Conservation (phyloP, 1,140 invertebrate genomes). For the Rhagoletis pomonella region DNA sequence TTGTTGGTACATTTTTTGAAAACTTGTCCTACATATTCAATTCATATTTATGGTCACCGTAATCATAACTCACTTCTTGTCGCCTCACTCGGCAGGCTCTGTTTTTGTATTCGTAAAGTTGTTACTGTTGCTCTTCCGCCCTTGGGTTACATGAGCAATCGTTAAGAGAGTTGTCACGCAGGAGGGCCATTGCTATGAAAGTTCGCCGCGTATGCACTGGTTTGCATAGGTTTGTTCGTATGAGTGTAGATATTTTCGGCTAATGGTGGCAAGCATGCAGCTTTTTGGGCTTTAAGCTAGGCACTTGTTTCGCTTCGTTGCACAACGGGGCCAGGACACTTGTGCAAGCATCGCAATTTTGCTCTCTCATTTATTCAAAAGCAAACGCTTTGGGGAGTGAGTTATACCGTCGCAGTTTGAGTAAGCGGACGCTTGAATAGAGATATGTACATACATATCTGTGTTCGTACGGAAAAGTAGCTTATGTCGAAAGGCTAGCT, state of each 20-base stretch:
- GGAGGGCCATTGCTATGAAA: not conserved
- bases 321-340: slow-evolving; percentile 64
- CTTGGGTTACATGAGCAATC: not conserved
- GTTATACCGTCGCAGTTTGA: not conserved
- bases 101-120: slow-evolving; percentile 18
- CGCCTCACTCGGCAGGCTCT: not conserved
- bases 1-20: too few relatives aligned
- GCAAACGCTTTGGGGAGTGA: not conserved
- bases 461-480: too few relatives aligned
- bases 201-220: not conserved
- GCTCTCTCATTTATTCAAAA: not conserved
- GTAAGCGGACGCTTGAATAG: not conserved
- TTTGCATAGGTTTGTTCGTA: not conserved
- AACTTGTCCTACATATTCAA: too few relatives aligned
- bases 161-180: not conserved
- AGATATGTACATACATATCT: not conserved
- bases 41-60: too few relatives aligned
- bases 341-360: slow-evolving; percentile 61
- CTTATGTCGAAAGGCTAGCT: not conserved
- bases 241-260: slow-evolving; percentile 13
- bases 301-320: slow-evolving; percentile 67
- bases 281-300: slow-evolving; percentile 45
- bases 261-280: not conserved
- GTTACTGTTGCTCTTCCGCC: slow-evolving; percentile 48
- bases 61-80: not conserved